Evolutionary conservation across 2,113 vertebrate species (phyloP).

Genomic region (Phyllostomus hastatus): DNA sequence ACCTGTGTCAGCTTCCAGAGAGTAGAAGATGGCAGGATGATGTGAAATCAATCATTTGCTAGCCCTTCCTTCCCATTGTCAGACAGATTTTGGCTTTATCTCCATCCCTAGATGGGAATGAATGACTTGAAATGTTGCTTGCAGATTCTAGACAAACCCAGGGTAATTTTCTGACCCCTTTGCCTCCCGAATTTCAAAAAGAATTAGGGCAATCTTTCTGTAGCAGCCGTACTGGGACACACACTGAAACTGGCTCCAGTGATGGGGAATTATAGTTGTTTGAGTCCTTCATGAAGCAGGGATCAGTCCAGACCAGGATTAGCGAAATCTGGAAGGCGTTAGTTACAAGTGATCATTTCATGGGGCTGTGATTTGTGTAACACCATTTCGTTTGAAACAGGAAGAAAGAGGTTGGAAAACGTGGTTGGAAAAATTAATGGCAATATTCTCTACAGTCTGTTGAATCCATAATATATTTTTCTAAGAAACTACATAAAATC

Average conservation of each 20-base stretch:
- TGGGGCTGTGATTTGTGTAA: neutral
- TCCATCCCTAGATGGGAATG: neutral
- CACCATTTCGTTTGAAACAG: constrained; percentile 13
- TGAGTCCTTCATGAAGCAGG: neutral
- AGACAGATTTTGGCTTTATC: neutral
- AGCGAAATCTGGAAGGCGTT: constrained; percentile 11
- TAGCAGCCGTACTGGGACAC: neutral
- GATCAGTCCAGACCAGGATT: neutral
- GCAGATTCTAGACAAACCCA: neutral
- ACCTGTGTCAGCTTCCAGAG: neutral
- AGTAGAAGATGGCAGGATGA: neutral
- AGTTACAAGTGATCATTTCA: constrained; percentile 15
- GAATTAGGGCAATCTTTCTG: neutral
- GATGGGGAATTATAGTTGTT: neutral
- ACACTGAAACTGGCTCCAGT: neutral
- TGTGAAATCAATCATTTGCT: neutral
- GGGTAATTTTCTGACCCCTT: neutral
- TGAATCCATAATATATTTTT: neutral
- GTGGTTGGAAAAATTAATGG: neutral
- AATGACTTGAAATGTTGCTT: neutral
- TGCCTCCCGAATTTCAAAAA: neutral
- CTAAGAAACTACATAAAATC: constrained; percentile 19
- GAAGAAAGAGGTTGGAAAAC: neutral
- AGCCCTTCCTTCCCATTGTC: neutral
- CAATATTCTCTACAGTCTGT: neutral